Evolutionary conservation across 2,113 vertebrate species (phyloP).

Genomic region (Limnothrissa miodon): DNA sequence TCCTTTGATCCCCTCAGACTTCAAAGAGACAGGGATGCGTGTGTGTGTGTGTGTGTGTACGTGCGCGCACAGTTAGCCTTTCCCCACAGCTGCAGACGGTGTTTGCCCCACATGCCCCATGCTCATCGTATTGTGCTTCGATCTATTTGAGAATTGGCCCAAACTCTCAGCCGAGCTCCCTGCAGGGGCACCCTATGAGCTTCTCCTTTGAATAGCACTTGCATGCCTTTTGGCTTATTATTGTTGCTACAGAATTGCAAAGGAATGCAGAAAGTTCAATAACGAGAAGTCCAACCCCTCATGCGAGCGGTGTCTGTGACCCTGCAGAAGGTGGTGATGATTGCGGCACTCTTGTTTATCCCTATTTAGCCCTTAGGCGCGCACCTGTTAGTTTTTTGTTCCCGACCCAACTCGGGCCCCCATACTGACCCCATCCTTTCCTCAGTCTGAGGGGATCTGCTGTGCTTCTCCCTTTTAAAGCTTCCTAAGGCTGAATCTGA

Average conservation of each 20-base stretch:
- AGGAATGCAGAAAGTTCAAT: neutral
- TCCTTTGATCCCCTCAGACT: constrained; percentile 17
- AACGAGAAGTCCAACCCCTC: neutral
- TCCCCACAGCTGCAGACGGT: constrained; percentile 19
- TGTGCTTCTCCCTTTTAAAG: neutral
- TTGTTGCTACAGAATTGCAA: neutral
- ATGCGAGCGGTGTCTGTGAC: neutral
- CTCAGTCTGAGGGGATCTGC: constrained; percentile 8
- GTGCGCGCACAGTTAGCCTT: neutral
- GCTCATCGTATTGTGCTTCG: neutral
- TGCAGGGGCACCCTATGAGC: neutral
- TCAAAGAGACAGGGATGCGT: neutral
- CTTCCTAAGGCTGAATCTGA: neutral
- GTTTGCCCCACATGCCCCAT: neutral
- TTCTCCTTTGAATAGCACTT: neutral
- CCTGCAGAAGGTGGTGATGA: neutral
- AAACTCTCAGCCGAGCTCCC: neutral
- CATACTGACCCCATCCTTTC: neutral
- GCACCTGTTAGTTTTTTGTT: neutral
- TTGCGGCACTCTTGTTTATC: neutral
- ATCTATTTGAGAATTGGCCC: neutral
- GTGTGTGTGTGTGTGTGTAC: too few relatives aligned
- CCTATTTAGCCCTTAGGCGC: neutral
- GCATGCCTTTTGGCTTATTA: neutral
- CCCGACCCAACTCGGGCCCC: neutral